These are phyloP conservation scores for Megastigmus dorsalis DNA, from an alignment of 2,888 invertebrate species.

Conservation along the genomic window DNA sequence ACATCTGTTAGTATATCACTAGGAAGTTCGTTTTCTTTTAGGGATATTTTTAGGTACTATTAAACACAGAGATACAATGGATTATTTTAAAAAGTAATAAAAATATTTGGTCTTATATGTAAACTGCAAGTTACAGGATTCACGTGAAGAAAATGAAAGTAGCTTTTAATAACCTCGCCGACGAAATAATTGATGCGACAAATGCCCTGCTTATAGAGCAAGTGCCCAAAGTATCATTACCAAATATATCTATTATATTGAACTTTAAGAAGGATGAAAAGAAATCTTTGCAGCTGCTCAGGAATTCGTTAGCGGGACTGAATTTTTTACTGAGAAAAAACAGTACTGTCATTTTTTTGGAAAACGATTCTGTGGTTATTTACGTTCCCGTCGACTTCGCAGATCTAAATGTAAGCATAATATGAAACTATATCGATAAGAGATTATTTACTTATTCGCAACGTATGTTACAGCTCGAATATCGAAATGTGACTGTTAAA, in stretches of 20 bases:
- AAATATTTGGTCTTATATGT: too few relatives aligned
- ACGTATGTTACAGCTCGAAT: slow-evolving; percentile 26
- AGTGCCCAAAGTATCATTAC: slow-evolving; percentile 14
- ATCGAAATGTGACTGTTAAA: slow-evolving; percentile 7
- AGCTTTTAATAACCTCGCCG: slow-evolving; percentile 26
- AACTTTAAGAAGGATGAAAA: slow-evolving; percentile 36
- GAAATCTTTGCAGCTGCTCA: slow-evolving; percentile 20
- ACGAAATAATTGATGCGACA: slow-evolving; percentile 37
- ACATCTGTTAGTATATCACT: slow-evolving; percentile 34
- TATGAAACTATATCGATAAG: not conserved
- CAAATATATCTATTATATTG: slow-evolving; percentile 35
- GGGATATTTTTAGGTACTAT: slow-evolving; percentile 32
- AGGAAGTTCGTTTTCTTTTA: not conserved
- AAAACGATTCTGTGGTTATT: slow-evolving; percentile 20
- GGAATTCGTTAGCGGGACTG: slow-evolving; percentile 16
- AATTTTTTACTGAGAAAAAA: slow-evolving; percentile 40
- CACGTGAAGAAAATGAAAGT: slow-evolving; percentile 10
- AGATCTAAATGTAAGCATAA: slow-evolving; percentile 39
- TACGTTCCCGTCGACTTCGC: slow-evolving; percentile 43
- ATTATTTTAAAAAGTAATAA: too few relatives aligned
- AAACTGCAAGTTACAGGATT: slow-evolving; percentile 1
- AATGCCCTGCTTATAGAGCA: slow-evolving; percentile 20
- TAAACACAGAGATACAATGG: not conserved
- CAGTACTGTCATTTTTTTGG: slow-evolving; percentile 5
- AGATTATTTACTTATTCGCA: too few relatives aligned